Evolutionary conservation across 2,113 vertebrate genomes (phyloP).

Genomic region (Lampris incognitus): DNA sequence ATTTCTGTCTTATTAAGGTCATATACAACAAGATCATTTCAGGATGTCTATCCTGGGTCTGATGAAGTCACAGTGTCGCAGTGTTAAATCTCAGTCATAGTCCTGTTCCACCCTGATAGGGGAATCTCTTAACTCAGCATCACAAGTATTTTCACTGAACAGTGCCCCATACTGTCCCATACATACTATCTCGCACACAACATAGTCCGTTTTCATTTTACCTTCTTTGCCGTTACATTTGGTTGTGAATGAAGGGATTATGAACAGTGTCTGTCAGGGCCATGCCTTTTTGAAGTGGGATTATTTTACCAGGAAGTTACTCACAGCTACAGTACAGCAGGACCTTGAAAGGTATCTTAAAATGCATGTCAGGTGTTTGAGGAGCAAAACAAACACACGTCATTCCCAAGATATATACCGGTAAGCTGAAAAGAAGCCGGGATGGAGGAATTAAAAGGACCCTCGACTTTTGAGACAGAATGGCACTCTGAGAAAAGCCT

Average conservation of each 20-base stretch:
- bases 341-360: constrained; percentile 60
- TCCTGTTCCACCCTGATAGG: background rate
- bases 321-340: constrained; percentile 65
- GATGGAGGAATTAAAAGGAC: constrained; percentile 60
- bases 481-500: constrained; percentile 66
- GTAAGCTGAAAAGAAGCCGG: constrained; percentile 38
- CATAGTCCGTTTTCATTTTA: constrained; percentile 4
- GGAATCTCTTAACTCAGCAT: constrained; percentile 4
- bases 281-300: constrained; percentile 72
- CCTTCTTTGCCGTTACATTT: constrained; percentile 32
- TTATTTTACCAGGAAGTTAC: constrained; percentile 69
- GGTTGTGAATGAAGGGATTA: constrained; percentile 64
- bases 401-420: constrained; percentile 45
- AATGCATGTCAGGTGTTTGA: constrained; percentile 53
- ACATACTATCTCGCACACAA: constrained; percentile 21
- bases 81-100: constrained; percentile 18
- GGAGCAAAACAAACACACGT: constrained; percentile 58
- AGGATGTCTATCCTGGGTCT: constrained; percentile 10
- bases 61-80: constrained; percentile 35
- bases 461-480: constrained; percentile 56
- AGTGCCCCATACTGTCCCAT: constrained; percentile 19
- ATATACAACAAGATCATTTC: too few species aligned
- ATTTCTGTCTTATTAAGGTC: too few species aligned
- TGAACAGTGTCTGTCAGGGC: constrained; percentile 61
- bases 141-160: constrained; percentile 7